A percentile compares a stretch with the other conserved stretches of the same genome.
Conservation (phyloP, 2,797 vertebrate genomes). For the Bucorvus abyssinicus region DNA sequence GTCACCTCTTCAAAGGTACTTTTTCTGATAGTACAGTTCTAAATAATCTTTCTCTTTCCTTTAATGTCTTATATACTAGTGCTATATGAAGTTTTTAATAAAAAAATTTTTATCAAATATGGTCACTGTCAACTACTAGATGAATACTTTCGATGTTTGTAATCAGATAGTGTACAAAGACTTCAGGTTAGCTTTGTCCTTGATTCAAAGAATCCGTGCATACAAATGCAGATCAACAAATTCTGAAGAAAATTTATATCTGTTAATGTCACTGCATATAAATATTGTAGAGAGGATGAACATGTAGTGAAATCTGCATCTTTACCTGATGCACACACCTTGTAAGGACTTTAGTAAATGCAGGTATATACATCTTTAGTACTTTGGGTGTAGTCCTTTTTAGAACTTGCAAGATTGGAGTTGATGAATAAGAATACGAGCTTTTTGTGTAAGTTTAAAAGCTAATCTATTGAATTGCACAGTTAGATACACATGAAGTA, state of each 20-base stretch:
- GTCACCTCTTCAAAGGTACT: slow-evolving; percentile 82
- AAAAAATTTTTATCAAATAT: not conserved
- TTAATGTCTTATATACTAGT: not conserved
- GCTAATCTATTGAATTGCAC: not conserved
- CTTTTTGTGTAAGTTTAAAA: not conserved
- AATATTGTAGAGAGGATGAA: not conserved
- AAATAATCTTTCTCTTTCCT: not conserved
- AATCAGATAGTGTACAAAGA: not conserved
- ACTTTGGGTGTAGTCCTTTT: not conserved
- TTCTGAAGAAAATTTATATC: not conserved
- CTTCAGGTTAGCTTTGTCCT: not conserved
- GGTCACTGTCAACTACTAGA: not conserved
- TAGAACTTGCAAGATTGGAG: not conserved
- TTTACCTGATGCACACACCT: not conserved
- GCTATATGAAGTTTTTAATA: not conserved
- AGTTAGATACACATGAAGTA: not conserved
- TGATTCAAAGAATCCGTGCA: not conserved
- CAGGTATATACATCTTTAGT: not conserved
- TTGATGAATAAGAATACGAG: not conserved
- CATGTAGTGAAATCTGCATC: not conserved
- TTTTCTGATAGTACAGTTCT: not conserved
- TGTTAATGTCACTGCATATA: not conserved
- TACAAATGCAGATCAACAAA: not conserved
- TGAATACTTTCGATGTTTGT: not conserved
- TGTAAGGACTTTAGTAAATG: not conserved